phyloP scores from a whole-genome alignment of 1,140 invertebrate genomes.

The Helicoverpa armigera region DNA sequence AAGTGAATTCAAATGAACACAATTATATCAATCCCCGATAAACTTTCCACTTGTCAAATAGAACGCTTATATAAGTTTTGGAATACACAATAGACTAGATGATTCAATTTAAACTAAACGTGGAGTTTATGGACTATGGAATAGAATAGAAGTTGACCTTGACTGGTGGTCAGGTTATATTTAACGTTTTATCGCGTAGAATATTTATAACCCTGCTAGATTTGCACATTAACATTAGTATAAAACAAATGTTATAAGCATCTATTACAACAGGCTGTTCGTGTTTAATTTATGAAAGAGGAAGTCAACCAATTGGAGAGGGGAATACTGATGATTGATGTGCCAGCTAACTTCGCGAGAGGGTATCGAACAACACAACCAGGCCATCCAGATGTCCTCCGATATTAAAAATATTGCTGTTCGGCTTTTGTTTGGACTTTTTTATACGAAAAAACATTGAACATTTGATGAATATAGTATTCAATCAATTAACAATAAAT shows the following conservation, averaged over 20 bases:
- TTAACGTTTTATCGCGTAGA: not conserved
- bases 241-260: constrained; percentile 2
- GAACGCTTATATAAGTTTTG: too few relatives aligned
- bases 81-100: too few relatives aligned
- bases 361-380: constrained; percentile 24
- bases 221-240: not conserved
- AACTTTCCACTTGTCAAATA: constrained; percentile 16
- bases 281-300: constrained; percentile 41
- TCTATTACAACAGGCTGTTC: constrained; percentile 4
- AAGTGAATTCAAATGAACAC: not conserved
- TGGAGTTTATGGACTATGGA: constrained; percentile 16
- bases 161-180: not conserved
- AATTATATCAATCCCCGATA: not conserved
- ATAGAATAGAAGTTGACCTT: not conserved
- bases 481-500: not conserved
- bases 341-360: constrained; percentile 42
- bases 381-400: constrained; percentile 34
- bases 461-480: not conserved
- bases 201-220: too few relatives aligned
- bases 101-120: constrained; percentile 14
- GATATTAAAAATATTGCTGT: constrained; percentile 9
- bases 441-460: not conserved
- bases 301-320: constrained; percentile 32
- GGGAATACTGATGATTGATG: constrained; percentile 45
- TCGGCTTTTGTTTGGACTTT: not conserved